phyloP scores from a whole-genome alignment of 2,888 invertebrate genomes.

The Epinotia nisella region DNA sequence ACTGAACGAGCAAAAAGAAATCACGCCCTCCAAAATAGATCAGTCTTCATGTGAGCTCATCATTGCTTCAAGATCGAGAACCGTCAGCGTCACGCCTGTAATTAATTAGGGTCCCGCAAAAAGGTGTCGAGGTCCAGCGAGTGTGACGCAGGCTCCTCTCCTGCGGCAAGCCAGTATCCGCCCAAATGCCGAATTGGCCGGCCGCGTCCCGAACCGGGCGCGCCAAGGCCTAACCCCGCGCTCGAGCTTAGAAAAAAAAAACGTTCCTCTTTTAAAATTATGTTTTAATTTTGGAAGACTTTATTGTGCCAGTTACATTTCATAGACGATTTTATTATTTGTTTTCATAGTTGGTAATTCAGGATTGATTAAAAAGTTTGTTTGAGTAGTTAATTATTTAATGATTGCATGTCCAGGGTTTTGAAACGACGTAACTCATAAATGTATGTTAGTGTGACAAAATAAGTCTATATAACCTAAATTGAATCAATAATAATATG shows the following conservation, averaged over 20 bases:
- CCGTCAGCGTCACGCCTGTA: slow-evolving; percentile 70
- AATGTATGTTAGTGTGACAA: not conserved
- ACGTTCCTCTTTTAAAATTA: slow-evolving; percentile 30
- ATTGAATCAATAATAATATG: no score
- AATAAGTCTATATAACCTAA: not conserved
- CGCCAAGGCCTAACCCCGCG: slow-evolving; percentile 52
- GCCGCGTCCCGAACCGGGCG: slow-evolving; percentile 57
- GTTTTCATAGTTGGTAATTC: not conserved
- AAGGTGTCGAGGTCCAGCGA: slow-evolving; percentile 78
- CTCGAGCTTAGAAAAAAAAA: slow-evolving; percentile 33
- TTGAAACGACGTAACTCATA: not conserved
- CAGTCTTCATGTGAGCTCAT: slow-evolving; percentile 34
- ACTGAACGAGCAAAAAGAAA: slow-evolving; percentile 16
- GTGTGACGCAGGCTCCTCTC: slow-evolving; percentile 82
- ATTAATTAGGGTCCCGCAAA: slow-evolving; percentile 81
- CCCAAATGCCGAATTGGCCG: slow-evolving; percentile 64
- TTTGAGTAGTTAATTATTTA: slow-evolving; percentile 1
- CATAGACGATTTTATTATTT: slow-evolving; percentile 10
- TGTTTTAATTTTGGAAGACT: slow-evolving; percentile 23
- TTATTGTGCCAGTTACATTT: slow-evolving; percentile 38
- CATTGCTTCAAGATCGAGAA: slow-evolving; percentile 52
- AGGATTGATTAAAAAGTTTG: slow-evolving; percentile 7
- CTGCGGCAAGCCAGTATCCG: slow-evolving; percentile 78
- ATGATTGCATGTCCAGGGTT: slow-evolving; percentile 5
- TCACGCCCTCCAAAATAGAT: slow-evolving; percentile 32